Conservation (phyloP, 53 echinoderm and acorn worm genomes). For the Apostichopus leukothele region DNA sequence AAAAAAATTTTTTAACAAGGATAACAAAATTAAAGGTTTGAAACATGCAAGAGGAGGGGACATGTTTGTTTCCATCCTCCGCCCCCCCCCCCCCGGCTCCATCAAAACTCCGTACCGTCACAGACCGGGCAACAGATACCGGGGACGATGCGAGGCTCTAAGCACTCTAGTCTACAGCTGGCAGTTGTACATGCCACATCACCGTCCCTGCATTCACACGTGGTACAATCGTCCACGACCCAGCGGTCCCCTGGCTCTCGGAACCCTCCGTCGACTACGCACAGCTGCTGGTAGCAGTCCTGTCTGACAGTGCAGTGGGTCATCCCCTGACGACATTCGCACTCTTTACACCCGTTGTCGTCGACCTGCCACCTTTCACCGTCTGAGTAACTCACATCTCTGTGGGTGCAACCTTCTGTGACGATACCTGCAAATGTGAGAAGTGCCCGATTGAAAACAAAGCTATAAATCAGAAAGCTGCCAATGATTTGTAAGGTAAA, state of each 20-base stretch:
- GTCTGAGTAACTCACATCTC: slow-evolving; percentile 64
- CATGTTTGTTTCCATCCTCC: too few species aligned
- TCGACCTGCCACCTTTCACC: slow-evolving; percentile 79
- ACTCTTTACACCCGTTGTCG: slow-evolving; percentile 57
- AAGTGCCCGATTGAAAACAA: background rate
- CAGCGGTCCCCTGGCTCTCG: slow-evolving; percentile 74
- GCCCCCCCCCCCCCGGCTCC: too few species aligned
- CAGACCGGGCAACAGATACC: slow-evolving; percentile 95
- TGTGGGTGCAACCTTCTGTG: slow-evolving; percentile 61
- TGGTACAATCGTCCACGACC: slow-evolving; percentile 90
- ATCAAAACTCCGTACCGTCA: slow-evolving; percentile 66
- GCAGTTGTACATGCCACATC: slow-evolving; percentile 66
- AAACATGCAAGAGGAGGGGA: too few species aligned
- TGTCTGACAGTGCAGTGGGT: slow-evolving; percentile 77
- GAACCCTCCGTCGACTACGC: slow-evolving; percentile 60
- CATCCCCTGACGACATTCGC: slow-evolving; percentile 63
- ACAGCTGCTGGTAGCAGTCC: slow-evolving; percentile 71
- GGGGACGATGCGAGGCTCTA: slow-evolving; percentile 63
- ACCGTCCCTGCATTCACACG: slow-evolving; percentile 78
- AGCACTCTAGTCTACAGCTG: slow-evolving; percentile 78
- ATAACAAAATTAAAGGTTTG: too few species aligned
- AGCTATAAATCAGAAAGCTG: background rate
- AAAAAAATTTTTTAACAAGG: too few species aligned
- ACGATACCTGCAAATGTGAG: slow-evolving; percentile 56
- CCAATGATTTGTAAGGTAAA: too few species aligned